Conservation (phyloP, 2,797 vertebrate species). For the Anguilla anguilla region DNA sequence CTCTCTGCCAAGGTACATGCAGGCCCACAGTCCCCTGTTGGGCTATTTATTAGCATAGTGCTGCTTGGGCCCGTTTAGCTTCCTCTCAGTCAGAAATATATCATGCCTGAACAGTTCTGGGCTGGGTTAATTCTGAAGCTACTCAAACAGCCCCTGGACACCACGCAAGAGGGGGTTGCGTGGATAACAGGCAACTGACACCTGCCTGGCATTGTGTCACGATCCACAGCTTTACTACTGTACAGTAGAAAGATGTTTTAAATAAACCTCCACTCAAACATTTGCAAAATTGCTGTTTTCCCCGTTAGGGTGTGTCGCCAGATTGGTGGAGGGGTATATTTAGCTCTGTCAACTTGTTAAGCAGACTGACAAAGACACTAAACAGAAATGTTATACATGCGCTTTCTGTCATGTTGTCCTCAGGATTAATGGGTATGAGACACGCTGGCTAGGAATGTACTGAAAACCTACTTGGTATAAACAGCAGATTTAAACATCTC, state of each 20-base stretch:
- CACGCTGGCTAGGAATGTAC: neutral
- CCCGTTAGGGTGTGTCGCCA: constrained; percentile 7
- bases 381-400: neutral
- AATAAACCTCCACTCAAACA: constrained; percentile 22
- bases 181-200: constrained; percentile 26
- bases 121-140: constrained; percentile 31
- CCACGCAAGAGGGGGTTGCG: constrained; percentile 10
- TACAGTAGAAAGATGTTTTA: constrained; percentile 5
- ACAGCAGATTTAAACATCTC: neutral
- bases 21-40: constrained; percentile 20
- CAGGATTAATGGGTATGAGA: neutral
- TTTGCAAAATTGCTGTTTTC: constrained; percentile 17
- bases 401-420: neutral
- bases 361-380: neutral
- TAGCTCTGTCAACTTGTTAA: constrained; percentile 10
- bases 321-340: constrained; percentile 6
- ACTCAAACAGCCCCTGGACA: constrained; percentile 24
- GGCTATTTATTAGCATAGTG: constrained; percentile 30
- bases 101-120: constrained; percentile 29
- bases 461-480: neutral
- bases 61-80: constrained; percentile 17
- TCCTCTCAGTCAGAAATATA: constrained; percentile 23
- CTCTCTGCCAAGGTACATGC: constrained; percentile 5
- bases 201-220: constrained; percentile 14
- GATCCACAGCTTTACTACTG: constrained; percentile 26